phyloP scores from a whole-genome alignment of 1,140 invertebrate genomes.

The Calephelis nemesis region DNA sequence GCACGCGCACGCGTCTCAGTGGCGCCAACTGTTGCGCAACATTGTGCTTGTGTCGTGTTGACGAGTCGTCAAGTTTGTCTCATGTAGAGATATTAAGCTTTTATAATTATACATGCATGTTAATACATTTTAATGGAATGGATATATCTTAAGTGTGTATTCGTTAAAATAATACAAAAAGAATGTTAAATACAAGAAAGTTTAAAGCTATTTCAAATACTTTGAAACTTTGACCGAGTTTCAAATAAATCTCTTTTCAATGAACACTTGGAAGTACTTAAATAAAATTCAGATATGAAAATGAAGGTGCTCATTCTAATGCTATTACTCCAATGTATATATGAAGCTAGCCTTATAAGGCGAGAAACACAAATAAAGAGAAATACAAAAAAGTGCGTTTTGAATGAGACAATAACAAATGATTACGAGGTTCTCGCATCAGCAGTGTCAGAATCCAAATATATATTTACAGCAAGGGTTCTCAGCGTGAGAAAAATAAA shows the following conservation, averaged over 20 bases:
- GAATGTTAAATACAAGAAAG: constrained; percentile 13
- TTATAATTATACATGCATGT: constrained; percentile 35
- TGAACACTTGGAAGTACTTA: constrained; percentile 22
- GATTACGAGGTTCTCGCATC: constrained; percentile 75
- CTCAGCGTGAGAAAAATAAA: constrained; percentile 73
- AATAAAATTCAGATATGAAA: constrained; percentile 45
- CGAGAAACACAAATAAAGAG: constrained; percentile 65
- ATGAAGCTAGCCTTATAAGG: constrained; percentile 53
- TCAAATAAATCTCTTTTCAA: constrained; percentile 22
- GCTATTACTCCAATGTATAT: constrained; percentile 55
- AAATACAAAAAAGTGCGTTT: constrained; percentile 65
- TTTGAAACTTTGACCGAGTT: too few relatives aligned
- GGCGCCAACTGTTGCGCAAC: constrained; percentile 71
- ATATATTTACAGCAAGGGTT: constrained; percentile 72
- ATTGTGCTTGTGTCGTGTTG: constrained; percentile 48
- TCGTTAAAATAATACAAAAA: too few relatives aligned
- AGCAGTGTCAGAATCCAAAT: constrained; percentile 72
- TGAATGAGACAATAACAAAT: constrained; percentile 75
- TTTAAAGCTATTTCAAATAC: too few relatives aligned
- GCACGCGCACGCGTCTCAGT: constrained; percentile 73
- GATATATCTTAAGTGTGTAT: too few relatives aligned
- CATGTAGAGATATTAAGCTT: constrained; percentile 44
- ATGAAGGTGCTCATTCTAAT: constrained; percentile 66
- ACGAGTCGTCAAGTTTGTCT: constrained; percentile 54
- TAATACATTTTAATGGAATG: neutral